Percentiles rank a stretch among this genome's conserved stretches.
Conservation (phyloP, 2,888 invertebrate genomes). For the Drosophila bunnanda region DNA sequence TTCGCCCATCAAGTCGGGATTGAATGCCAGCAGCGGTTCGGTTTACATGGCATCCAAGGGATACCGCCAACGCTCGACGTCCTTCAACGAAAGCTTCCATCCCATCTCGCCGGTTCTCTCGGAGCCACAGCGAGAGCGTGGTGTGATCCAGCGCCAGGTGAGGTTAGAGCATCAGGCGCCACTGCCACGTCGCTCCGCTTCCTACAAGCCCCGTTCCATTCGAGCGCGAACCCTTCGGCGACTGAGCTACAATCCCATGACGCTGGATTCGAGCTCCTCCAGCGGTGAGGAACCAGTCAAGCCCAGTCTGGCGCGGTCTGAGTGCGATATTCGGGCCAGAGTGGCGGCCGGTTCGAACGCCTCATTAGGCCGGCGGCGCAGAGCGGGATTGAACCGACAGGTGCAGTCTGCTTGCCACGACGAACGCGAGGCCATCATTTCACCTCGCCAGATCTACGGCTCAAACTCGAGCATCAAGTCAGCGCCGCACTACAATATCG, state of each 20-base stretch:
- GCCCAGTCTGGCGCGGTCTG: slow-evolving; percentile 86
- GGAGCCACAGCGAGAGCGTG: slow-evolving; percentile 70
- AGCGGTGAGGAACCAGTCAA: slow-evolving; percentile 86
- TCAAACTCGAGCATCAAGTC: slow-evolving; percentile 85
- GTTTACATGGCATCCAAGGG: slow-evolving; percentile 73
- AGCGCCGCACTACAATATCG: slow-evolving; percentile 85
- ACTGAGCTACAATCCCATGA: slow-evolving; percentile 87
- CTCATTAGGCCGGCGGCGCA: slow-evolving; percentile 76
- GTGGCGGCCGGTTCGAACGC: slow-evolving; percentile 65
- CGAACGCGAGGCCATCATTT: slow-evolving; percentile 71
- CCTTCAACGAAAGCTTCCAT: slow-evolving; percentile 85
- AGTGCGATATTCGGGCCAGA: slow-evolving; percentile 86
- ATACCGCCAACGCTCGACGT: slow-evolving; percentile 85
- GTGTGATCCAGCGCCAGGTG: slow-evolving; percentile 32
- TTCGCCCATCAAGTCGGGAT: slow-evolving; percentile 80
- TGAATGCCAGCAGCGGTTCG: slow-evolving; percentile 75
- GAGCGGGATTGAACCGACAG: slow-evolving; percentile 82
- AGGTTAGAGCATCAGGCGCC: slow-evolving; percentile 43
- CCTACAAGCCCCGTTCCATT: slow-evolving; percentile 85
- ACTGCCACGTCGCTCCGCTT: slow-evolving; percentile 61
- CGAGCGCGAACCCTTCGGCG: slow-evolving; percentile 86
- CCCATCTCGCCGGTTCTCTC: slow-evolving; percentile 82
- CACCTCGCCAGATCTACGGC: slow-evolving; percentile 84
- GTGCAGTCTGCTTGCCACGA: slow-evolving; percentile 78
- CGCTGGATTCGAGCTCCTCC: slow-evolving; percentile 86